These are phyloP conservation scores for Plutomurus gul DNA, from an alignment of 1,140 invertebrate genomes.

Conservation along the genomic window DNA sequence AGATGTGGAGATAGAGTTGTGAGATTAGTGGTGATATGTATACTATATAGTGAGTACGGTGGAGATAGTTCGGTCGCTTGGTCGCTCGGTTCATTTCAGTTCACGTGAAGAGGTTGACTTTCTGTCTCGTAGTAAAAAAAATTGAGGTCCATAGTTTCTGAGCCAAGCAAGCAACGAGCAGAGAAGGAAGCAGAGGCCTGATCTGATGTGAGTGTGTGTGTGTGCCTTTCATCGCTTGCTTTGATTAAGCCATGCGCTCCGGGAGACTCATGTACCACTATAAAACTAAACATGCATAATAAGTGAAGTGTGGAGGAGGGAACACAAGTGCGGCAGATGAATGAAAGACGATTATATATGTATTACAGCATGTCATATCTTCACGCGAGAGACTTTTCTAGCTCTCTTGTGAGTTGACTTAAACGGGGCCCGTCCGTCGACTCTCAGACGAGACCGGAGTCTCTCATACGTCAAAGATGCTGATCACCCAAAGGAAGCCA, in stretches of 20 bases:
- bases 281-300: slow-evolving; percentile 18
- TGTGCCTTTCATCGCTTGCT: slow-evolving; percentile 24
- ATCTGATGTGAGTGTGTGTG: slow-evolving; percentile 10
- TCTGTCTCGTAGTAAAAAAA: too few species aligned
- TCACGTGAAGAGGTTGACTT: background rate
- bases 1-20: too few species aligned
- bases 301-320: slow-evolving; percentile 28
- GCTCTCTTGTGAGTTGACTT: slow-evolving; percentile 1
- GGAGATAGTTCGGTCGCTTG: background rate
- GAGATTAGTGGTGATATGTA: too few species aligned
- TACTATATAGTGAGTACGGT: too few species aligned
- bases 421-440: slow-evolving; percentile 4
- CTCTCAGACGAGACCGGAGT: slow-evolving; percentile 8
- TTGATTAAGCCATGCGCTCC: slow-evolving; percentile 28
- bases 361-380: slow-evolving; percentile 18
- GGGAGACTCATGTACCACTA: slow-evolving; percentile 11
- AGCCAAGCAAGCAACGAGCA: background rate
- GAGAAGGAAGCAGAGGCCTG: background rate
- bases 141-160: background rate
- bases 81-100: slow-evolving; percentile 28
- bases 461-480: slow-evolving; percentile 13
- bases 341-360: slow-evolving; percentile 20
- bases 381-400: background rate
- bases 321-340: slow-evolving; percentile 26
- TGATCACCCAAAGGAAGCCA: slow-evolving; percentile 25